Evolutionary conservation across 2,797 vertebrate genomes (phyloP).

Genomic region (Bradypus variegatus): DNA sequence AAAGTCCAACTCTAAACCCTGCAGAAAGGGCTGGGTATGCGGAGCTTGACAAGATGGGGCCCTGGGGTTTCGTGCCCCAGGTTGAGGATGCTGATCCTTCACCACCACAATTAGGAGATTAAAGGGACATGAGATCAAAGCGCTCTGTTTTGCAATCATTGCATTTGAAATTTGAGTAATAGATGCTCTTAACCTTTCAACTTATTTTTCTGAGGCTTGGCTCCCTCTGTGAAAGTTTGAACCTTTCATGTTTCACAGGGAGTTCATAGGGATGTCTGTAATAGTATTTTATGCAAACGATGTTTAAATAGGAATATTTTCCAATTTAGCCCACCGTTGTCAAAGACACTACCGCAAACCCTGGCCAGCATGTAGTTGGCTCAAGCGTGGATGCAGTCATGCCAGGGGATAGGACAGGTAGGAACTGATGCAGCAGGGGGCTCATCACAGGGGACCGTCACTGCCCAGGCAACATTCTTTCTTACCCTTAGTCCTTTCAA

Average conservation of each 20-base stretch:
- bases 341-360: background rate
- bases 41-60: background rate
- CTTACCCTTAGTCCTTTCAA: background rate
- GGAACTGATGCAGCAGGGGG: background rate
- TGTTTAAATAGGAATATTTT: background rate
- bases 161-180: slow-evolving; percentile 25
- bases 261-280: background rate
- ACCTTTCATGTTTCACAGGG: background rate
- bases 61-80: background rate
- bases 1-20: background rate
- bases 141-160: background rate
- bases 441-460: background rate
- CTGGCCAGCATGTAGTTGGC: rapidly evolving
- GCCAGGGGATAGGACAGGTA: background rate
- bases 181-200: background rate
- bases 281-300: background rate
- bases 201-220: slow-evolving; percentile 5
- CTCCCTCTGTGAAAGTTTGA: background rate
- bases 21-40: background rate
- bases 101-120: background rate
- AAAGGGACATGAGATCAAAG: background rate
- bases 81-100: background rate
- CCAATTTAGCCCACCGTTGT: background rate
- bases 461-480: background rate
- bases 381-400: too few species aligned